Base-by-base conservation (phyloP, 2,797 vertebrate species). In the Micrastur ruficollis region DNA sequence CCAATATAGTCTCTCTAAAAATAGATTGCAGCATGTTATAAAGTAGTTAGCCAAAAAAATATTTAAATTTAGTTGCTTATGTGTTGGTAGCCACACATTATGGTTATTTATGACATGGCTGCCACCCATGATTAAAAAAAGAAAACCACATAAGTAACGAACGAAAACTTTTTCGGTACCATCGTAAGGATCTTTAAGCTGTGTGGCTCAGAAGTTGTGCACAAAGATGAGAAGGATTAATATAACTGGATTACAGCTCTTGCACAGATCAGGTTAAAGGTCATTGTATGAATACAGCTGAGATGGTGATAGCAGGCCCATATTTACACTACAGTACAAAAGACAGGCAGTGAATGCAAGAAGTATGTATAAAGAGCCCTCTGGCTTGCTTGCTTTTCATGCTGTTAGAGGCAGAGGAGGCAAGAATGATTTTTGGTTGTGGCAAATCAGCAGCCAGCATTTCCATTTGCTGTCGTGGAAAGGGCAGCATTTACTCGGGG, bases 121-220 rank as follows among this genome's bases (percentile, higher is more conserved):
- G 49, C 15, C 65, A 80, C 31, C 29, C 31, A 12, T 6, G 22
- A 91, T 36, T 65, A 19, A 84, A 75, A 53, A 67, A 18, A 90
- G 4, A 71, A 91, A 83, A 15, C 9, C 3, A 1, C 1, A 0
- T 36, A 46, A 59, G 25, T n/a, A 73, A 44, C 14, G 18, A 78
- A 61, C 3, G 5, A 79, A 73, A 72, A 23, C 14, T 26, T 85
- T 36, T 32, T 23, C 32, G n/a, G 14, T 20, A 21, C 21, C 32
- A 4, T 5, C 38, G 12, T 20, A 70, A 22, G 34, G 40, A 68
- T 49, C 53, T 50, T 67, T 11, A 53, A 42, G 68, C 56, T 26
- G 46, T 0, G 0, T 27, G 14, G 38, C 25, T 67, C 68, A 27
- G 18, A n/a, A 49, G 20, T 9, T 9, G 20, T 8, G 14, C 25